Evolutionary conservation across 2,888 invertebrate species (phyloP), one percentile per base, ranked within the genome.

Genomic region (Eulithis testata): DNA sequence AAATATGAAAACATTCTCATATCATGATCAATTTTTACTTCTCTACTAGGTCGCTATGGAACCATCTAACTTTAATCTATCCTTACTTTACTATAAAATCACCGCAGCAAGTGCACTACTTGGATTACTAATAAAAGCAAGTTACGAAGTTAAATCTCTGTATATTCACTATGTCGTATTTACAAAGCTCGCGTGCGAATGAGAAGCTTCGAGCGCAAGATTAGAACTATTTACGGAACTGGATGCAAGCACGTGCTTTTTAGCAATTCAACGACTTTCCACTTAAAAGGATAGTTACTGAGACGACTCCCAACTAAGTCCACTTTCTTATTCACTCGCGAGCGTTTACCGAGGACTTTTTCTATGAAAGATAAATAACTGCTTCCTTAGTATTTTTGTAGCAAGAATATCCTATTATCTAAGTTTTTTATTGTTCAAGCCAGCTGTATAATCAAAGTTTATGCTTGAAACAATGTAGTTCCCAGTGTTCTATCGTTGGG

Each of bases 211-310:
- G 76, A 51, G 79, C 77, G 73, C 79, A 77, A 89, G 86, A 91
- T 89, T 90, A 89, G 85, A 86, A 88, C 83, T 86, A 85, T 89
- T 89, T 86, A 85, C 84, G 78, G 82, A 83, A 86, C 83, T 82
- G 81, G 75, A 78, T 76, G 77, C 79, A 76, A 82, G 80, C 80
- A 86, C 81, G 86, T 87, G 88, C 88, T 88, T 89, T 88, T 90
- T 89, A 90, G 88, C 85, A 86, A 88, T 90, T 90, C 80, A 75
- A 78, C 79, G 75, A 75, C 67, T 79, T 72, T 63, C 72, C 75
- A 73, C 78, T 81, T 81, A 79, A 83, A 79, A 79, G 77, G 76
- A 82, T 84, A 83, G 80, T 83, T 84, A 82, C 81, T 78, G 75
- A 76, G 74, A 74, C 71, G 65, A 69, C 75, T 73, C 71, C 69